Percentiles rank a stretch among this genome's conserved stretches.
phyloP scores from a whole-genome alignment of 2,888 invertebrate species.

The Ctena decussata region DNA sequence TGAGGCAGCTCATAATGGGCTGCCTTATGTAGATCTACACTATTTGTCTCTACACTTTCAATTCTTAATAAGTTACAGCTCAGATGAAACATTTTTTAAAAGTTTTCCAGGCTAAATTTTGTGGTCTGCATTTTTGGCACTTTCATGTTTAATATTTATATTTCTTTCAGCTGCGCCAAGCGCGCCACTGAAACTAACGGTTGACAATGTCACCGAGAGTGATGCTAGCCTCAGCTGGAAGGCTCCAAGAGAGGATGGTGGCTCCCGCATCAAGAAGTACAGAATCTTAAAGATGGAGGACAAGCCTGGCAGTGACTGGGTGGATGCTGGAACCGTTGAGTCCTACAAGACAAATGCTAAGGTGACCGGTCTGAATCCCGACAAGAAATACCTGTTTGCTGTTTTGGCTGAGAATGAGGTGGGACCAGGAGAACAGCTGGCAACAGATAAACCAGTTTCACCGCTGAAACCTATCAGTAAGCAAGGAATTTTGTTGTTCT shows the following conservation, averaged over 20 bases:
- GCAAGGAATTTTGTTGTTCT: too few relatives aligned
- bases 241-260: conserved; percentile 84
- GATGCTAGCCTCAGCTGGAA: conserved; percentile 82
- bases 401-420: conserved; percentile 96
- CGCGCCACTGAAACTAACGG: conserved; percentile 68
- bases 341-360: conserved; percentile 67
- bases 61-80: too few relatives aligned
- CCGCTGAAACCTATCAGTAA: conserved; percentile 74
- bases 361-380: conserved; percentile 89
- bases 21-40: too few relatives aligned
- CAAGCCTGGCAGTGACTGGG: conserved; percentile 71
- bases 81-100: too few relatives aligned
- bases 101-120: too few relatives aligned
- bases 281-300: conserved; percentile 76
- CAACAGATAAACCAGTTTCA: conserved; percentile 83
- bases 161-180: conserved; percentile 68
- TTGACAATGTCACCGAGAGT: conserved; percentile 69
- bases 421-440: conserved; percentile 94
- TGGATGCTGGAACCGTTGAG: conserved; percentile 70
- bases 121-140: too few relatives aligned
- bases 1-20: too few relatives aligned
- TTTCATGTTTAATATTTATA: too few relatives aligned
- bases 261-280: conserved; percentile 75
- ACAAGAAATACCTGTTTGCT: conserved; percentile 95
- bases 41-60: too few relatives aligned